These are phyloP conservation scores for Archaeoteleia sp. DNA, from an alignment of 2,888 invertebrate species.

Conservation along the genomic window DNA sequence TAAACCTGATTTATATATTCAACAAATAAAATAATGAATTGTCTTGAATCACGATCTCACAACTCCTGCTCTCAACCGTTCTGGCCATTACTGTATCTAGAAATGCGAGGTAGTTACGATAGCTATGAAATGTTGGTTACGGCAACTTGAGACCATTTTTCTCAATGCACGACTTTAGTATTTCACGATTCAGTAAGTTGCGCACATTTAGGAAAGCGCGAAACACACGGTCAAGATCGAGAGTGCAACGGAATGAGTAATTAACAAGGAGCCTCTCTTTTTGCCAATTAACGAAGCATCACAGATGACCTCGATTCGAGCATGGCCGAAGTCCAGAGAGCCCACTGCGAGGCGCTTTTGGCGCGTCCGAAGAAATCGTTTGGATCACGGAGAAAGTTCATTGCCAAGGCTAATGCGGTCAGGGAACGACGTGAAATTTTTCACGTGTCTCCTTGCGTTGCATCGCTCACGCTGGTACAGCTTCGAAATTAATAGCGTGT, in stretches of 20 bases:
- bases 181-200: constrained; percentile 34
- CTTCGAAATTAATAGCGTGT: constrained; percentile 44
- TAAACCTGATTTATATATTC: too few species aligned
- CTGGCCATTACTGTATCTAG: too few species aligned
- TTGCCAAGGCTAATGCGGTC: constrained; percentile 70
- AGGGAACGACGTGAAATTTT: constrained; percentile 57
- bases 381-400: constrained; percentile 67
- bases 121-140: too few species aligned
- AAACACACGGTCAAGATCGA: constrained; percentile 57
- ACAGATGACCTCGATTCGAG: constrained; percentile 46
- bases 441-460: constrained; percentile 43
- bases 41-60: too few species aligned
- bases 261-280: constrained; percentile 54
- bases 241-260: constrained; percentile 57
- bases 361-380: constrained; percentile 53
- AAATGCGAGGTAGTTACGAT: too few species aligned
- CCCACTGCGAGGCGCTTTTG: constrained; percentile 36
- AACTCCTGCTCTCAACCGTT: too few species aligned
- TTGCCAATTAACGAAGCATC: constrained; percentile 58
- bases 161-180: not conserved
- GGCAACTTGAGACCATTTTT: too few species aligned
- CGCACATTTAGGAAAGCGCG: constrained; percentile 35
- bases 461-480: too few species aligned
- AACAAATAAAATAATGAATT: too few species aligned
- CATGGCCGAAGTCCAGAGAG: constrained; percentile 3